Evolutionary conservation across 2,888 invertebrate species (phyloP).

Genomic region (Rhagonycha lutea): DNA sequence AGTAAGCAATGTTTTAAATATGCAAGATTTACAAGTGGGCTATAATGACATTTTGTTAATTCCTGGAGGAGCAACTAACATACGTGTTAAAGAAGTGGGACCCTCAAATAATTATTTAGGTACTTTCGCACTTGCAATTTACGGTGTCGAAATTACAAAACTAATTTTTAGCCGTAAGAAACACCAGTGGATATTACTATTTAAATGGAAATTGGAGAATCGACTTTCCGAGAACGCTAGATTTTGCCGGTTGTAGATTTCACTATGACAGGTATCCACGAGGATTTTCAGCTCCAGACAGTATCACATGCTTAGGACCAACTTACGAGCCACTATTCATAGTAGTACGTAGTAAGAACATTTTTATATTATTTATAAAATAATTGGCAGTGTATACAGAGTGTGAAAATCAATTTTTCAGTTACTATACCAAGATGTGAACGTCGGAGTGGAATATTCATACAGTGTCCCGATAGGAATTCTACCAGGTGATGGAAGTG

Average conservation of each 20-base stretch:
- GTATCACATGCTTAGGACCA: slow-evolving; percentile 82
- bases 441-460: slow-evolving; percentile 86
- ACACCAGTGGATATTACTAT: slow-evolving; percentile 81
- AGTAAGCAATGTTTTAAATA: slow-evolving; percentile 69
- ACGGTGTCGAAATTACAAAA: background rate
- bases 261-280: slow-evolving; percentile 83
- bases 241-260: slow-evolving; percentile 84
- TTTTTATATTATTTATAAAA: background rate
- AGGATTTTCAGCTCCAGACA: slow-evolving; percentile 84
- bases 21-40: slow-evolving; percentile 76
- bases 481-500: slow-evolving; percentile 66
- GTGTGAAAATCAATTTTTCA: slow-evolving; percentile 48
- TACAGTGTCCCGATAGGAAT: slow-evolving; percentile 83
- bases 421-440: slow-evolving; percentile 81
- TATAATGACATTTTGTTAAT: slow-evolving; percentile 91
- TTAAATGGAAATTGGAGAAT: slow-evolving; percentile 95
- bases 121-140: slow-evolving; percentile 47
- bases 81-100: slow-evolving; percentile 75
- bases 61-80: slow-evolving; percentile 91
- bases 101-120: slow-evolving; percentile 91
- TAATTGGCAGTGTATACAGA: slow-evolving; percentile 6
- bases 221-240: slow-evolving; percentile 80
- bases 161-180: slow-evolving; percentile 73
- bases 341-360: slow-evolving; percentile 63
- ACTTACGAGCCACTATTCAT: slow-evolving; percentile 87